phyloP scores from a whole-genome alignment of 2,888 invertebrate genomes.

The Stenotaenia linearis region DNA sequence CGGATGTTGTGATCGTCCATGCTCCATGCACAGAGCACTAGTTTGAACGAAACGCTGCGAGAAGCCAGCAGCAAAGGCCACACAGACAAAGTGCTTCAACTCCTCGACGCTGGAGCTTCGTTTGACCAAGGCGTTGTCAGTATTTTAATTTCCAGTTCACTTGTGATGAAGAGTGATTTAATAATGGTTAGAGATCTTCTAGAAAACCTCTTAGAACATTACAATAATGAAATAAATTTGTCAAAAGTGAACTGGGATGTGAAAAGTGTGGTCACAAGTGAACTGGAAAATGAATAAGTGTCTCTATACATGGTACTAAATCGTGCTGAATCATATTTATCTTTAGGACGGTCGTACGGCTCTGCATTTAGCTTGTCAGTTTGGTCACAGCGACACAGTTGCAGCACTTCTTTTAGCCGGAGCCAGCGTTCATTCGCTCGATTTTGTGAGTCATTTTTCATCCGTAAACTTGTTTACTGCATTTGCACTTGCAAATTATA shows the following conservation, averaged over 20 bases:
- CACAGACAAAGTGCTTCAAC: constrained; percentile 43
- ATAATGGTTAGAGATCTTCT: too few relatives aligned
- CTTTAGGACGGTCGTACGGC: constrained; percentile 52
- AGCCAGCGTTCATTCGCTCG: constrained; percentile 52
- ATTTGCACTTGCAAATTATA: background rate
- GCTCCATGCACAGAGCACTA: constrained; percentile 28
- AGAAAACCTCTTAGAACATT: too few relatives aligned
- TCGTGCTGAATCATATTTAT: background rate
- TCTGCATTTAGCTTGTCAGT: constrained; percentile 54
- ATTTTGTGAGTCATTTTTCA: constrained; percentile 50
- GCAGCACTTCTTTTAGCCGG: constrained; percentile 51
- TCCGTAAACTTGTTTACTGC: too few relatives aligned
- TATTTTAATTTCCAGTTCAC: too few relatives aligned
- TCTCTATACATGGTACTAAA: background rate
- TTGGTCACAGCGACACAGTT: constrained; percentile 53
- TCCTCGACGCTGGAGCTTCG: constrained; percentile 44
- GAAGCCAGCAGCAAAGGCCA: constrained; percentile 47
- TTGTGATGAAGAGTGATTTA: too few relatives aligned
- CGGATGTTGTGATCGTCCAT: background rate
- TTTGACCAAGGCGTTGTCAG: constrained; percentile 46
- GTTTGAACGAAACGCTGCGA: constrained; percentile 43
- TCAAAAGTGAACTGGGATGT: too few relatives aligned
- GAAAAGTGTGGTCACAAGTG: too few relatives aligned
- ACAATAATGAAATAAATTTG: too few relatives aligned
- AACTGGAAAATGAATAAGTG: too few relatives aligned